Base-by-base conservation (phyloP, 2,113 vertebrate species). In the Poecile atricapillus region DNA sequence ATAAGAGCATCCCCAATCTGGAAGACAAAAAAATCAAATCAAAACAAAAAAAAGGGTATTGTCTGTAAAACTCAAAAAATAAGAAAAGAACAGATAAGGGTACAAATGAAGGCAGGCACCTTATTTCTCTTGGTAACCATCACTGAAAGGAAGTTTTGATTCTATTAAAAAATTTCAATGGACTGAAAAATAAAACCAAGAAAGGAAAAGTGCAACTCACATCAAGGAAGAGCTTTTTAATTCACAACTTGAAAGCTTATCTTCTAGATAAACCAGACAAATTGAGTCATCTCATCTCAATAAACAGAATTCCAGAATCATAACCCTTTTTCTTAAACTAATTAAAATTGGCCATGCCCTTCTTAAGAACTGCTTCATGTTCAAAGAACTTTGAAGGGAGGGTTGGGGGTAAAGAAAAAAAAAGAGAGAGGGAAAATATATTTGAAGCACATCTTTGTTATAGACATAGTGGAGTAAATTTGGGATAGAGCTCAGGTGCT, bases 1-100 rank as follows among this genome's bases (percentile, higher is more conserved):
- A 98, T 97, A 44, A 99, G 97, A 65, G 98, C 97, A 96, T 98
- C 98, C 22, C 98, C 98, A 81, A 99, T 90, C 99, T 99, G 97
- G 7, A 76, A 65, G 7, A 69, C 31, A 39, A 56, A 52, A 59
- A 73, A 13, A 2, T 39, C 10, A 60, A 64, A 50, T 37, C 28
- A 52, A 37, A 11, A 13, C 1, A 6, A 13, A 33, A 67, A 67
- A 60, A 30, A 41, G 7, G 5, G 5, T 50, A 64, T 37, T 83
- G 30, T 65, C 20, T 86, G 24, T 22, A 79, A 94, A 89, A 39
- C 24, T 49, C n/a, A 37, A 3, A 46, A 68, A 49, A 12, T 9
- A 49, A 28, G 33, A 50, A 43, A 73, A 82, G 9, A 73, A 5
- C 20, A 82, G 15, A 15, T 8, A 59, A 70, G 53, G 76, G 22